phyloP scores from a whole-genome alignment of 2,888 invertebrate species.

The Hofmannophila pseudospretella region DNA sequence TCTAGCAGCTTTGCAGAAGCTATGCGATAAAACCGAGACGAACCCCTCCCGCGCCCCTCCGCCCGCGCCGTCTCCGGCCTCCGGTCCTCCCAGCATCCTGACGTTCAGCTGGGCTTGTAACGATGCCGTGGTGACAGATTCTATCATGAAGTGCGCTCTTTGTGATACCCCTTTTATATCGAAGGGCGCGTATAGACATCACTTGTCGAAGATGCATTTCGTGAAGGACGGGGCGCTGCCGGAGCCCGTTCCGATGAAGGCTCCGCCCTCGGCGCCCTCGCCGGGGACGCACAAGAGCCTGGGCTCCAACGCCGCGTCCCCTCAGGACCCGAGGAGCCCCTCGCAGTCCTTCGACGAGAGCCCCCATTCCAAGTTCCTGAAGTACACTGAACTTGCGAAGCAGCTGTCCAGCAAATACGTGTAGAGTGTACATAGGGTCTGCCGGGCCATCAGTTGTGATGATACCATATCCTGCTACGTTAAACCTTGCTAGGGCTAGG shows the following conservation, averaged over 20 bases:
- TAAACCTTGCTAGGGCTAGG: conserved; percentile 72
- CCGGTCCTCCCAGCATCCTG: conserved; percentile 87
- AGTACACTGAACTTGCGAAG: conserved; percentile 98
- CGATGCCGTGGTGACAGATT: conserved; percentile 92
- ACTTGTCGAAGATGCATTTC: conserved; percentile 96
- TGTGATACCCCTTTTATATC: conserved; percentile 98
- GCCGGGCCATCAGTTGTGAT: conserved; percentile 78
- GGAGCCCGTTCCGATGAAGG: conserved; percentile 83
- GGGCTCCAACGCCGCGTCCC: conserved; percentile 63
- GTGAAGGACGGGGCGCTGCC: conserved; percentile 93
- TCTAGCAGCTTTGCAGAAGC: conserved; percentile 94
- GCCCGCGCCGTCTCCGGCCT: conserved; percentile 75
- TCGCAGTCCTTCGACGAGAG: conserved; percentile 88
- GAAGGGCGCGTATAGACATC: conserved; percentile 97
- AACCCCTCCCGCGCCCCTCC: conserved; percentile 79
- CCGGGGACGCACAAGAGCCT: conserved; percentile 65
- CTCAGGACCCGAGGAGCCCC: conserved; percentile 78
- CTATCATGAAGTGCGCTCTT: conserved; percentile 95
- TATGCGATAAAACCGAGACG: conserved; percentile 96
- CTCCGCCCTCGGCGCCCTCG: conserved; percentile 61
- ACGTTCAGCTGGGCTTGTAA: conserved; percentile 97
- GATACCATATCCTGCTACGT: conserved; percentile 87
- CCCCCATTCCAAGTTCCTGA: conserved; percentile 97
- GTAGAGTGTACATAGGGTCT: conserved; percentile 73
- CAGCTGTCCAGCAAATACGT: conserved; percentile 98